phyloP scores from a whole-genome alignment of 1,140 invertebrate species.

The Caenorhabditis briggsae region DNA sequence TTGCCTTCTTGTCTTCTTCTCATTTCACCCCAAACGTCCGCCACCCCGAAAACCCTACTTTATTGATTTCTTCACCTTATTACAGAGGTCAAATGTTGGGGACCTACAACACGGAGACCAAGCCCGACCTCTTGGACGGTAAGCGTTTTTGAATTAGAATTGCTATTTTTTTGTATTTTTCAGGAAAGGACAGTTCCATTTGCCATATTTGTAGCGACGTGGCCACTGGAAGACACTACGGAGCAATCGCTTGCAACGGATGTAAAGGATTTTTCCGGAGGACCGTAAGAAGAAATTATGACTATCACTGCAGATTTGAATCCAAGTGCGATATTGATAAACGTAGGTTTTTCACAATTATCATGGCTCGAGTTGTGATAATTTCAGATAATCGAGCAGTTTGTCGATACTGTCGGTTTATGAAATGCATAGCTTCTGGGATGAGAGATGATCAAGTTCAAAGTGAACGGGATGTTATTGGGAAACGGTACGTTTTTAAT shows the following conservation, averaged over 20 bases:
- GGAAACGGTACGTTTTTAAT: conserved; percentile 68
- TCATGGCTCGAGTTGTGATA: neutral
- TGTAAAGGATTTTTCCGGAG: conserved; percentile 85
- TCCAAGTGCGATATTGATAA: conserved; percentile 91
- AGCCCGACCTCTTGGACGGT: neutral
- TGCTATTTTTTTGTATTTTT: neutral
- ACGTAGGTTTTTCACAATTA: conserved; percentile 65
- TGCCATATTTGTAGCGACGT: conserved; percentile 74
- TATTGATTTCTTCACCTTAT: conserved; percentile 38
- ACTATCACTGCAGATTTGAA: conserved; percentile 94
- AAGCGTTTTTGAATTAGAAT: neutral
- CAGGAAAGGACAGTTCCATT: conserved; percentile 60
- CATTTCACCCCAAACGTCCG: conserved; percentile 25
- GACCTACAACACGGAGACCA: neutral
- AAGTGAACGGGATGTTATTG: conserved; percentile 76
- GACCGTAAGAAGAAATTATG: conserved; percentile 93
- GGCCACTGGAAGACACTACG: conserved; percentile 83
- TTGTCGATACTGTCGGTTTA: conserved; percentile 75
- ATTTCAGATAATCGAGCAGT: conserved; percentile 76
- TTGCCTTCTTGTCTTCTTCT: conserved; percentile 52
- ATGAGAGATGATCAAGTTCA: conserved; percentile 77
- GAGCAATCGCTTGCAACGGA: conserved; percentile 90
- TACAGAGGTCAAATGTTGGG: conserved; percentile 50
- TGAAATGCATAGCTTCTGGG: conserved; percentile 72
- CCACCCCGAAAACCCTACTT: conserved; percentile 36